A percentile compares a stretch with the other conserved stretches of the same genome.
phyloP scores from a whole-genome alignment of 1,140 invertebrate genomes.

The Brachionus koreanus region DNA sequence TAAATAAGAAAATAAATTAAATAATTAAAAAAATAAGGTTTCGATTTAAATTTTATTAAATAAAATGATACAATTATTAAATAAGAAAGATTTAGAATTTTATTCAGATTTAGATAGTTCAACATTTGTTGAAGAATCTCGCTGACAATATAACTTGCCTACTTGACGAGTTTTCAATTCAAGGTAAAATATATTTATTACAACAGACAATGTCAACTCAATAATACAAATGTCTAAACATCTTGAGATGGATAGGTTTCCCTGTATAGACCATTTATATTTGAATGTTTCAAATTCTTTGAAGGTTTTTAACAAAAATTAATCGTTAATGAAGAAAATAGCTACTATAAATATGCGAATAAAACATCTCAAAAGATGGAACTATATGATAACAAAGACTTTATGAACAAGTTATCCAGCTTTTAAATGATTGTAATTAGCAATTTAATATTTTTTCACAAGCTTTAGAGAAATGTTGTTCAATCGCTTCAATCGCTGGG shows the following conservation, averaged over 20 bases:
- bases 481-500: neutral
- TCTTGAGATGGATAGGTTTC: neutral
- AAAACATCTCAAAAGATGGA: neutral
- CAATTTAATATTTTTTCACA: neutral
- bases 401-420: neutral
- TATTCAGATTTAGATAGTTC: too few species aligned
- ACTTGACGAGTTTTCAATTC: neutral
- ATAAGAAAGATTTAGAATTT: too few species aligned
- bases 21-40: too few species aligned
- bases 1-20: too few species aligned
- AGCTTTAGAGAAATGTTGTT: neutral
- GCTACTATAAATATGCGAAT: neutral
- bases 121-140: too few species aligned
- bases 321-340: neutral
- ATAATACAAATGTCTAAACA: neutral
- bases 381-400: neutral
- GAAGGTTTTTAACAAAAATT: neutral
- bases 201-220: neutral
- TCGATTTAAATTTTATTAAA: too few species aligned
- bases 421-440: neutral
- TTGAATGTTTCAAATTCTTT: neutral
- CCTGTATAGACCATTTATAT: slow-evolving; percentile 1
- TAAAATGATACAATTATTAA: too few species aligned
- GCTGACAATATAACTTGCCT: neutral
- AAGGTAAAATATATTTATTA: neutral